phyloP scores from a whole-genome alignment of 2,113 vertebrate genomes.

The Pachypanchax playfairii region DNA sequence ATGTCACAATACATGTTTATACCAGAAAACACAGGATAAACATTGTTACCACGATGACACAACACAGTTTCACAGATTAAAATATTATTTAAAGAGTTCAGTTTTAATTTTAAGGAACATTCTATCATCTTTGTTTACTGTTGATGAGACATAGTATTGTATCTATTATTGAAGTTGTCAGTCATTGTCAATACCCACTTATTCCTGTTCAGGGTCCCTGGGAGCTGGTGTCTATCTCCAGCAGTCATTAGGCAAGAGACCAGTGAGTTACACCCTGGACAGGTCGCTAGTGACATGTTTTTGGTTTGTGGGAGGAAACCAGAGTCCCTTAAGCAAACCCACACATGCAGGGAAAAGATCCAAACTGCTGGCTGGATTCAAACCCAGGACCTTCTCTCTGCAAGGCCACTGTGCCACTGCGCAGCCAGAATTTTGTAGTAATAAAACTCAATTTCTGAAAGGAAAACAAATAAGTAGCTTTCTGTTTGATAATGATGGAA shows the following conservation, averaged over 20 bases:
- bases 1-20: background rate
- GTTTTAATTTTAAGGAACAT: conserved; percentile 21
- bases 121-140: conserved; percentile 44
- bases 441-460: conserved; percentile 28
- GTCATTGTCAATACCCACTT: no score
- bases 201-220: no score
- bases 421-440: conserved; percentile 21
- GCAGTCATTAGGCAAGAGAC: no score
- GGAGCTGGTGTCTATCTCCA: no score
- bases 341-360: no score
- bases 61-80: conserved; percentile 14
- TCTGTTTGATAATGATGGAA: conserved; percentile 36
- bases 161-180: conserved; percentile 35
- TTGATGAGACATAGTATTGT: conserved; percentile 43
- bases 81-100: conserved; percentile 28
- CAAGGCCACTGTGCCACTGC: no score
- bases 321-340: no score
- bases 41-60: background rate
- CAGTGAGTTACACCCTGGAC: no score
- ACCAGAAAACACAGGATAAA: background rate
- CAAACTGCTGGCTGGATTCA: no score
- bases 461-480: conserved; percentile 36
- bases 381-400: no score
- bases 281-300: no score
- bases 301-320: no score